Evolutionary conservation across 2,113 vertebrate species (phyloP).

Genomic region (Gobius niger): DNA sequence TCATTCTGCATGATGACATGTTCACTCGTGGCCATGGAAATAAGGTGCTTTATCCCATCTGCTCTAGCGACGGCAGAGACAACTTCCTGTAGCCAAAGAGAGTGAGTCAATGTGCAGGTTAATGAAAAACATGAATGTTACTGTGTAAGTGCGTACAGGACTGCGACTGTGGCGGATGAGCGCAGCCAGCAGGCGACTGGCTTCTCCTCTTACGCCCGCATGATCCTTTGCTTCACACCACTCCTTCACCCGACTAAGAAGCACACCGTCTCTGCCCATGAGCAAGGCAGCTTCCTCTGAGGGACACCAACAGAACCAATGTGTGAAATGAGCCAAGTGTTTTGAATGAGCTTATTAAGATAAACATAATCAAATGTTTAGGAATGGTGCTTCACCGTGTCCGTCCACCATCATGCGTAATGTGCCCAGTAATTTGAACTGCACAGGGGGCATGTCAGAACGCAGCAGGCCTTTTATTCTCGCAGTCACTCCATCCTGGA

Average conservation of each 20-base stretch:
- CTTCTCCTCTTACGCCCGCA: constrained; percentile 77
- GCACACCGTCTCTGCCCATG: constrained; percentile 77
- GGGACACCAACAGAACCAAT: neutral
- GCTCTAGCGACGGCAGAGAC: constrained; percentile 81
- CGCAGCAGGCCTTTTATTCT: constrained; percentile 81
- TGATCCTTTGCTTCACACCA: constrained; percentile 83
- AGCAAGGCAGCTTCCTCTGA: constrained; percentile 82
- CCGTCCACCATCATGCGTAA: constrained; percentile 86
- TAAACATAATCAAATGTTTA: too few relatives aligned
- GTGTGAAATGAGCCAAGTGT: neutral
- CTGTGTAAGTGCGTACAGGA: constrained; percentile 61
- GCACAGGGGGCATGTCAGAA: constrained; percentile 84
- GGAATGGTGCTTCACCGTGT: constrained; percentile 73
- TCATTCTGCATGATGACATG: constrained; percentile 88
- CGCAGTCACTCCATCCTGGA: constrained; percentile 79
- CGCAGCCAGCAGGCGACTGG: constrained; percentile 82
- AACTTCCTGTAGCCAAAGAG: constrained; percentile 78
- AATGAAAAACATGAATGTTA: neutral
- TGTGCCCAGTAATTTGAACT: constrained; percentile 85
- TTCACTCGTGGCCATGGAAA: constrained; percentile 85
- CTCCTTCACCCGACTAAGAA: constrained; percentile 82
- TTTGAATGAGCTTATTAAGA: neutral
- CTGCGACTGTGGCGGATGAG: constrained; percentile 84
- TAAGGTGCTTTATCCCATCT: constrained; percentile 82
- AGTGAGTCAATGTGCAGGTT: neutral